Conservation (phyloP, 1,140 invertebrate genomes). For the Dysdera silvatica region DNA sequence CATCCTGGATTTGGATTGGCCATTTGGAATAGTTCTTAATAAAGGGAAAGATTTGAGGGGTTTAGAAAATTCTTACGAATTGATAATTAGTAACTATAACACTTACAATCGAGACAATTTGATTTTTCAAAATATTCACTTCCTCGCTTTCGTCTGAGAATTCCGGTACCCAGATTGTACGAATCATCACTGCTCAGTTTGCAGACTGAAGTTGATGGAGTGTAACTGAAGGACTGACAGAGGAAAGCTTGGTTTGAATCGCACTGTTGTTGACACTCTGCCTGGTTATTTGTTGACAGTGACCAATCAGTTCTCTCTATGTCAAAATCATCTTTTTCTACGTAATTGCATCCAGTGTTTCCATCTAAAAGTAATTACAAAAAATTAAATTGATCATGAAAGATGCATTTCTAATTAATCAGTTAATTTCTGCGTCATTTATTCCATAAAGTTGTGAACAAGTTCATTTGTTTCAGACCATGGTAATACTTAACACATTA, state of each 20-base stretch:
- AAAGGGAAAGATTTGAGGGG: too few species aligned
- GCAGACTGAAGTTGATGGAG: conserved; percentile 26
- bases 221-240: conserved; percentile 35
- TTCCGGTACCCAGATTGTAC: conserved; percentile 31
- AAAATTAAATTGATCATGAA: too few species aligned
- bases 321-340: conserved; percentile 34
- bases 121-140: conserved; percentile 49
- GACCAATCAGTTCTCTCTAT: conserved; percentile 32
- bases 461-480: too few species aligned
- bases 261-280: conserved; percentile 34
- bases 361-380: conserved; percentile 29
- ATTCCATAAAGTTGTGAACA: too few species aligned
- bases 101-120: conserved; percentile 51
- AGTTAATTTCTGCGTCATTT: too few species aligned
- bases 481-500: too few species aligned
- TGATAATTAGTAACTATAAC: neutral
- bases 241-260: conserved; percentile 34
- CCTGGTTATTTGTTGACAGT: conserved; percentile 21
- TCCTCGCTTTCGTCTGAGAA: conserved; percentile 40
- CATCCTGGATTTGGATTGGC: too few species aligned
- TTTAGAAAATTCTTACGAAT: too few species aligned
- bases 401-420: too few species aligned
- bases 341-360: conserved; percentile 30
- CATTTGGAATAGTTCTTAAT: too few species aligned
- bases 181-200: conserved; percentile 34